phyloP scores from a whole-genome alignment of 2,888 invertebrate species.

The Fragum fragum region DNA sequence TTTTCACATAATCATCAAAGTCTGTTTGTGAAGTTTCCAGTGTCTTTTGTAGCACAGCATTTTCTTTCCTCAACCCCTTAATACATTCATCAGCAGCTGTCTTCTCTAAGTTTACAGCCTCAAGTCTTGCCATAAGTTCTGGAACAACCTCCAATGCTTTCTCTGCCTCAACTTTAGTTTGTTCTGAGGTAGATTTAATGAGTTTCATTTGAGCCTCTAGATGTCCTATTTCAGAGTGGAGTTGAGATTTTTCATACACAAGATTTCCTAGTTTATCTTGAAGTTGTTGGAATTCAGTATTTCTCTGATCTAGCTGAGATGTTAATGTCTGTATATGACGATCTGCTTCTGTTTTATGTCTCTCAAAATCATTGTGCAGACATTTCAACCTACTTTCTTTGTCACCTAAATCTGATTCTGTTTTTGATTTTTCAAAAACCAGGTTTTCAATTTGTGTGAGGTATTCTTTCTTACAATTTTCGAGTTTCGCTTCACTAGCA shows the following conservation, averaged over 20 bases:
- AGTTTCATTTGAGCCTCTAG: conserved; percentile 63
- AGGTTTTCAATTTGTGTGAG: conserved; percentile 56
- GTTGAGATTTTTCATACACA: conserved; percentile 68
- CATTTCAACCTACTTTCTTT: conserved; percentile 40
- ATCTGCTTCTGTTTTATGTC: conserved; percentile 49
- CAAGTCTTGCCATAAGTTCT: conserved; percentile 49
- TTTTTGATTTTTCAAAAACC: conserved; percentile 52
- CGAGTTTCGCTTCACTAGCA: conserved; percentile 47
- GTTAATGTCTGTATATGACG: conserved; percentile 51
- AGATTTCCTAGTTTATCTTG: conserved; percentile 68
- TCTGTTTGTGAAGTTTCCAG: conserved; percentile 60
- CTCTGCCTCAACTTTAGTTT: conserved; percentile 48
- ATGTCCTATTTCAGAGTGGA: conserved; percentile 69
- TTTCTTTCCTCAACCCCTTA: conserved; percentile 47
- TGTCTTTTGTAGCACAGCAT: conserved; percentile 48
- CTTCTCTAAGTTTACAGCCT: conserved; percentile 45
- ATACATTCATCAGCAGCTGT: conserved; percentile 51
- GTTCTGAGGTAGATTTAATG: conserved; percentile 54
- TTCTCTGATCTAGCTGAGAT: conserved; percentile 51
- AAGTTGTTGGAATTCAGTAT: conserved; percentile 53
- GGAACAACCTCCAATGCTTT: conserved; percentile 49
- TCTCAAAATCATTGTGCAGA: conserved; percentile 34
- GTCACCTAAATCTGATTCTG: conserved; percentile 46
- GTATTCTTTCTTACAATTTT: conserved; percentile 47
- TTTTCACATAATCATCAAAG: conserved; percentile 53